Percentiles rank a stretch among this genome's conserved stretches.
Conservation (phyloP, 2,113 vertebrate species). For the Oryzias curvinotus region DNA sequence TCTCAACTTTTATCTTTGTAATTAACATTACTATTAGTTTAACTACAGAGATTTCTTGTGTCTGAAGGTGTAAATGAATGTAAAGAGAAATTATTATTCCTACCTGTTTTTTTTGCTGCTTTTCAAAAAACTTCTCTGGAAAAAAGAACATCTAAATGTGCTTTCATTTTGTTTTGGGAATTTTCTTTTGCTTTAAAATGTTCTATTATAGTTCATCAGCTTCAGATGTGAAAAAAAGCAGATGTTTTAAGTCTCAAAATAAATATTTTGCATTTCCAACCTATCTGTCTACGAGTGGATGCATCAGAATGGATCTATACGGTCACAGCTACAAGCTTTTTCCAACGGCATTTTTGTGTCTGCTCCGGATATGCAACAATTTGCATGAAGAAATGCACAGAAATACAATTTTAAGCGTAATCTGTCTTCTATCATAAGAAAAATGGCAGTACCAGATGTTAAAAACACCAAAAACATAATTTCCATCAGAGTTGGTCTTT, state of each 20-base stretch:
- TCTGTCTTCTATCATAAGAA: too few species aligned
- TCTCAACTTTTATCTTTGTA: neutral
- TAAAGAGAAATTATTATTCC: neutral
- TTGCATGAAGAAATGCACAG: too few species aligned
- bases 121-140: neutral
- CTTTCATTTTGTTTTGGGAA: neutral
- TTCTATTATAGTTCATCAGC: neutral
- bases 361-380: too few species aligned
- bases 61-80: neutral
- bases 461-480: too few species aligned
- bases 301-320: too few species aligned
- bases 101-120: neutral
- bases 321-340: too few species aligned
- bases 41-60: neutral
- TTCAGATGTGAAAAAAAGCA: conserved; percentile 15
- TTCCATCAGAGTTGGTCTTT: too few species aligned
- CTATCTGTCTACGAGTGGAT: neutral
- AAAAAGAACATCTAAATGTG: neutral
- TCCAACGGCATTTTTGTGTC: too few species aligned
- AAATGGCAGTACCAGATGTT: too few species aligned
- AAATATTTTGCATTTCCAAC: conserved; percentile 41
- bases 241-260: conserved; percentile 43
- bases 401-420: too few species aligned
- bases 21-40: neutral
- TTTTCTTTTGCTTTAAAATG: neutral